phyloP scores from a whole-genome alignment of 2,888 invertebrate genomes.

The Scaptomyza parva region DNA sequence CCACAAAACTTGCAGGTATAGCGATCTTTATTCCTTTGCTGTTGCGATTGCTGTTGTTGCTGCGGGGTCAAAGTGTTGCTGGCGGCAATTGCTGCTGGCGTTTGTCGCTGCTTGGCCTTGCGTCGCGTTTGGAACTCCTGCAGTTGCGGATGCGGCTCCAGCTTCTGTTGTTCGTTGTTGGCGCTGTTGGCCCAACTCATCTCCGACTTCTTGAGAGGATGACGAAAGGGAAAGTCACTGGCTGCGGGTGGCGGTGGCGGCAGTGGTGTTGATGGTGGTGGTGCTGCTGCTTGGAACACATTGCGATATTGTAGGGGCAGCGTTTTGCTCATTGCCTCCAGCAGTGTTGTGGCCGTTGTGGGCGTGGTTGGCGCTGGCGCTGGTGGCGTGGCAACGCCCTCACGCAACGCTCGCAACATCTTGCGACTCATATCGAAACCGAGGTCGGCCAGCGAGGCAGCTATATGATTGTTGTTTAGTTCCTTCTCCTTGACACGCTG shows the following conservation, averaged over 20 bases:
- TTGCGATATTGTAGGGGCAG: slow-evolving; percentile 87
- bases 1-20: slow-evolving; percentile 99
- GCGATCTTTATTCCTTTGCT: slow-evolving; percentile 91
- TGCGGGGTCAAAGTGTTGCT: slow-evolving; percentile 67
- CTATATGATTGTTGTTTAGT: slow-evolving; percentile 75
- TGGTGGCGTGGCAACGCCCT: slow-evolving; percentile 62
- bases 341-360: slow-evolving; percentile 86
- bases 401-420: slow-evolving; percentile 68
- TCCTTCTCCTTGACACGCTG: slow-evolving; percentile 72
- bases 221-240: slow-evolving; percentile 87
- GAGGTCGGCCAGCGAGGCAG: slow-evolving; percentile 70
- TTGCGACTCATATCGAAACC: slow-evolving; percentile 76
- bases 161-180: slow-evolving; percentile 39
- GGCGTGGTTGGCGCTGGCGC: slow-evolving; percentile 64
- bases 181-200: slow-evolving; percentile 49
- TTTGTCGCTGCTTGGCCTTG: slow-evolving; percentile 65
- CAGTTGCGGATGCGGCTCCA: slow-evolving; percentile 64
- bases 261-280: slow-evolving; percentile 76
- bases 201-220: slow-evolving; percentile 82
- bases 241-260: slow-evolving; percentile 84
- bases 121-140: slow-evolving; percentile 71
- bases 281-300: slow-evolving; percentile 79
- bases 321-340: slow-evolving; percentile 89
- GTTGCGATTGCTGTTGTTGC: slow-evolving; percentile 83
- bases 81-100: slow-evolving; percentile 18